phyloP scores from a whole-genome alignment of 2,888 invertebrate species.

The Brenthis hecate region DNA sequence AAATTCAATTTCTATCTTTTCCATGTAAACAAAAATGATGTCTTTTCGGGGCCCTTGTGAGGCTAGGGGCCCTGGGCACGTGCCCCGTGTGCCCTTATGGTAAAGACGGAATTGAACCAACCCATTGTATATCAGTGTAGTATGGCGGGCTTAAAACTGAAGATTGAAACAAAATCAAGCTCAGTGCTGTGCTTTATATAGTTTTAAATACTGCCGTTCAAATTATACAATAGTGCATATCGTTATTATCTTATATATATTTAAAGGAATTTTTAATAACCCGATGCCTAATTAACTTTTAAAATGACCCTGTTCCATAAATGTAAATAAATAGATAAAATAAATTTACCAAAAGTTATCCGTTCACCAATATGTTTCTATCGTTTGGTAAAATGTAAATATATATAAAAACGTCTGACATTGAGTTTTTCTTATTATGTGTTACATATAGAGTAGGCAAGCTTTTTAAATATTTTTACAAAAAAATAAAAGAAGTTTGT shows the following conservation, averaged over 20 bases:
- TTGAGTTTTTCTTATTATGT: conserved; percentile 4
- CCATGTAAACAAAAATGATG: too few species aligned
- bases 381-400: not conserved
- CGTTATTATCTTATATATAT: not conserved
- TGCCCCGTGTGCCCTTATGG: too few species aligned
- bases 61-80: too few species aligned
- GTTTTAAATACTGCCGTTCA: not conserved
- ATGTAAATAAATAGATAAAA: conserved; percentile 1
- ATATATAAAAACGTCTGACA: not conserved
- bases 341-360: conserved; percentile 1
- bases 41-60: too few species aligned
- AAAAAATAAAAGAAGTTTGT: too few species aligned
- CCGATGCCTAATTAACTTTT: conserved; percentile 16
- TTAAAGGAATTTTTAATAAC: not conserved
- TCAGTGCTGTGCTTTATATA: not conserved
- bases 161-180: not conserved
- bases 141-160: too few species aligned
- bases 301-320: not conserved
- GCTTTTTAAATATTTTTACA: not conserved
- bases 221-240: not conserved
- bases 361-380: not conserved
- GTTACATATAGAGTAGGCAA: conserved; percentile 2
- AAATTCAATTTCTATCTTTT: too few species aligned
- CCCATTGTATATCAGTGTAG: not conserved
- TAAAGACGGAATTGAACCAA: too few species aligned